Percentiles rank a stretch among this genome's conserved stretches.
Evolutionary conservation across 1,140 invertebrate genomes (phyloP).

Genomic region (Hylaeus anthracinus): DNA sequence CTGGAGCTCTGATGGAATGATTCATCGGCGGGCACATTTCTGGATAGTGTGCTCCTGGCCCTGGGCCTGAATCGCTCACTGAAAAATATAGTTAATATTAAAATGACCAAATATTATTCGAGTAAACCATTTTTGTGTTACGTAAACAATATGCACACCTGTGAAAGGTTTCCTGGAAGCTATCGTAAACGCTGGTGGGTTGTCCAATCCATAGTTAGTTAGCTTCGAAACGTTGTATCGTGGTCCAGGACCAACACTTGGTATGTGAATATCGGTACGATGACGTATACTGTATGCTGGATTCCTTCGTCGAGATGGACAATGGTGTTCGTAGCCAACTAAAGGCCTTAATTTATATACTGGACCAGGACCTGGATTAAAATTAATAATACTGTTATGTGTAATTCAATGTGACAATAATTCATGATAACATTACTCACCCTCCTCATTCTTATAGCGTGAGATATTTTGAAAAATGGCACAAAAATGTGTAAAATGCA

Average conservation of each 20-base stretch:
- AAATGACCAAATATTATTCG: too few species aligned
- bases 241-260: slow-evolving; percentile 73
- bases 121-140: neutral
- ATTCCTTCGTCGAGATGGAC: slow-evolving; percentile 70
- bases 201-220: slow-evolving; percentile 70
- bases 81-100: neutral
- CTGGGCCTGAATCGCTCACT: slow-evolving; percentile 65
- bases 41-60: slow-evolving; percentile 75
- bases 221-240: slow-evolving; percentile 65
- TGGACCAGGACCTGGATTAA: slow-evolving; percentile 76
- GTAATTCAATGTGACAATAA: too few species aligned
- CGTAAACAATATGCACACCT: slow-evolving; percentile 8
- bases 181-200: slow-evolving; percentile 72
- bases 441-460: neutral
- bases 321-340: slow-evolving; percentile 75
- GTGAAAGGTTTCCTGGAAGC: slow-evolving; percentile 38
- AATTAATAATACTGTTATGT: slow-evolving; percentile 13
- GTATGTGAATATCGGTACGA: slow-evolving; percentile 11
- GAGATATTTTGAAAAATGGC: neutral
- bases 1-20: slow-evolving; percentile 68
- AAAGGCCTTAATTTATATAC: slow-evolving; percentile 72
- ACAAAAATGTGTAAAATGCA: slow-evolving; percentile 21
- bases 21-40: slow-evolving; percentile 72
- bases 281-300: slow-evolving; percentile 76
- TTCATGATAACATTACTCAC: neutral